phyloP scores from a whole-genome alignment of 2,797 vertebrate genomes.

The Gymnodraco acuticeps region DNA sequence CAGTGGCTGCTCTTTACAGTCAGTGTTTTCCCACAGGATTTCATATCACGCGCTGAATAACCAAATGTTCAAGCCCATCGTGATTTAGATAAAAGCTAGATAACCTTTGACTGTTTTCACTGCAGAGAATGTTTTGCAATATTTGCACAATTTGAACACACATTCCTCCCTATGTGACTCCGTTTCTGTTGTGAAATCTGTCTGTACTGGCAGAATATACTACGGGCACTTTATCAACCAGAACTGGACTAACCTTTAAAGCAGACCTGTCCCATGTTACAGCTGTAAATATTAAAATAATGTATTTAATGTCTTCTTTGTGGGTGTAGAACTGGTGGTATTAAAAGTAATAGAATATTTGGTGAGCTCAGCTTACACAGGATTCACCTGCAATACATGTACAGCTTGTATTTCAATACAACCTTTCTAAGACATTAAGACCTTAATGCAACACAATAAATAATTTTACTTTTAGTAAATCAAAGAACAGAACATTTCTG shows the following conservation, averaged over 20 bases:
- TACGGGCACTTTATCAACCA: not conserved
- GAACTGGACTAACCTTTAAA: not conserved
- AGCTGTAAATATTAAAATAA: not conserved
- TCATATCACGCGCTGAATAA: not conserved
- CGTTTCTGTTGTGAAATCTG: conserved; percentile 17
- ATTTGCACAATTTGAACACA: not conserved
- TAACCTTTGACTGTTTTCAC: not conserved
- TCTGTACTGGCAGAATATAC: not conserved
- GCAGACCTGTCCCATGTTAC: not conserved
- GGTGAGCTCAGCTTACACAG: not conserved
- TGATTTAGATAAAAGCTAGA: not conserved
- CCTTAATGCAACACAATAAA: conserved; percentile 3
- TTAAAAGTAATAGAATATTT: not conserved
- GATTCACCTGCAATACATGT: not conserved
- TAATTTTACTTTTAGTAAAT: not conserved
- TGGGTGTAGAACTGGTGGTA: not conserved
- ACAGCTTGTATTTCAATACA: not conserved
- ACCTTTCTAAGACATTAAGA: not conserved
- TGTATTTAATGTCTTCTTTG: not conserved
- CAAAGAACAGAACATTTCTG: not conserved
- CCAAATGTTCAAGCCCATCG: not conserved
- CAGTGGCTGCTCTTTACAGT: not conserved
- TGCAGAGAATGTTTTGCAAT: not conserved
- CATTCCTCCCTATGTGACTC: not conserved
- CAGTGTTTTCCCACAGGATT: not conserved